A percentile compares a stretch with the other conserved stretches of the same genome.
These are phyloP conservation scores for Noctua janthina DNA, from an alignment of 2,888 invertebrate genomes.

Conservation along the genomic window DNA sequence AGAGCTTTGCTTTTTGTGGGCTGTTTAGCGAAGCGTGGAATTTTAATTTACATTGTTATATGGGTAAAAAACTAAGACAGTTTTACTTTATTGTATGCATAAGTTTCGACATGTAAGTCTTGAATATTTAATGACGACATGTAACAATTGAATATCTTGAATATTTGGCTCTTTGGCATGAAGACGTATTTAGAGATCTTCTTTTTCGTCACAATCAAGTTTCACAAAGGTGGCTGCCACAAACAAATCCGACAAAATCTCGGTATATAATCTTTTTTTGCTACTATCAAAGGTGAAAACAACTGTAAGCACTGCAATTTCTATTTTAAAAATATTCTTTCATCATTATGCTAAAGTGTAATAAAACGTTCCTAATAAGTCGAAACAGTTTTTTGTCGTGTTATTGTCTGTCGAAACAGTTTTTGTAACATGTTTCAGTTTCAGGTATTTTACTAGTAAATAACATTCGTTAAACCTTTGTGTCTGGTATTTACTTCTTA, in stretches of 20 bases:
- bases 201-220: neutral
- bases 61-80: neutral
- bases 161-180: neutral
- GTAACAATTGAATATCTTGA: neutral
- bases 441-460: conserved; percentile 24
- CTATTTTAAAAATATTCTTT: neutral
- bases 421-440: conserved; percentile 48
- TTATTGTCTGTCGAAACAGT: conserved; percentile 43
- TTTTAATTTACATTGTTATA: conserved; percentile 25
- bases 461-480: conserved; percentile 13
- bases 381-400: too few relatives aligned
- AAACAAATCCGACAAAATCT: neutral
- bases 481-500: conserved; percentile 14
- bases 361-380: neutral
- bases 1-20: conserved; percentile 30
- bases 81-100: neutral
- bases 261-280: neutral
- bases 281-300: neutral
- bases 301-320: neutral
- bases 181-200: neutral
- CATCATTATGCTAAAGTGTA: neutral
- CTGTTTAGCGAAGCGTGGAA: conserved; percentile 16
- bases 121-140: conserved; percentile 6
- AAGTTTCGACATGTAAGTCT: neutral
- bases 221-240: neutral